Conservation (phyloP, 2,888 invertebrate genomes). For the Diplolepis rosae region DNA sequence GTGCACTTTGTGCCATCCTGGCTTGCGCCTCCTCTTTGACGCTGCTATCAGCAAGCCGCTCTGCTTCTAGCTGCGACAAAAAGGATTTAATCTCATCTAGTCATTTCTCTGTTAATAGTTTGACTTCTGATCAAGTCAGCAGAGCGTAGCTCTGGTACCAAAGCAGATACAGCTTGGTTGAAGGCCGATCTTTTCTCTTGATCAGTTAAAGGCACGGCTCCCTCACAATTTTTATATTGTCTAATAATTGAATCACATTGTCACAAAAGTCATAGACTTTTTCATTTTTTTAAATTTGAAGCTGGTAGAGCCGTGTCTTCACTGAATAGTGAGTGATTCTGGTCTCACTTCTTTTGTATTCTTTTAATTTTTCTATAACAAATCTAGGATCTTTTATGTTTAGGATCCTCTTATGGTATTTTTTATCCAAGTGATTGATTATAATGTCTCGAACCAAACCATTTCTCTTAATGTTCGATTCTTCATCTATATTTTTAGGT, state of each 20-base stretch:
- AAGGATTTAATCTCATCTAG: no score
- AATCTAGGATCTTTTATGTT: slow-evolving; percentile 32
- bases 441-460: slow-evolving; percentile 36
- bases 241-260: slow-evolving; percentile 41
- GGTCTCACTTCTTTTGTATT: slow-evolving; percentile 29
- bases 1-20: no score
- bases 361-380: slow-evolving; percentile 37
- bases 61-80: no score
- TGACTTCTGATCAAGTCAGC: slow-evolving; percentile 39
- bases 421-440: slow-evolving; percentile 40
- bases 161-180: slow-evolving; percentile 37
- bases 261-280: slow-evolving; percentile 36
- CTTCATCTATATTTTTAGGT: slow-evolving; percentile 9
- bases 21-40: no score
- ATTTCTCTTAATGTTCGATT: slow-evolving; percentile 17
- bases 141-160: slow-evolving; percentile 33
- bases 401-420: slow-evolving; percentile 44
- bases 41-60: no score
- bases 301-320: slow-evolving; percentile 34
- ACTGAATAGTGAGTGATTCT: slow-evolving; percentile 37
- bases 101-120: no score
- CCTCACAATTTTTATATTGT: slow-evolving; percentile 39
- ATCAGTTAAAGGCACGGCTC: slow-evolving; percentile 36
- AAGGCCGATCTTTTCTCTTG: slow-evolving; percentile 42
- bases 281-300: slow-evolving; percentile 37